Conservation (phyloP, 2,797 vertebrate species). For the Sylvia borin region DNA sequence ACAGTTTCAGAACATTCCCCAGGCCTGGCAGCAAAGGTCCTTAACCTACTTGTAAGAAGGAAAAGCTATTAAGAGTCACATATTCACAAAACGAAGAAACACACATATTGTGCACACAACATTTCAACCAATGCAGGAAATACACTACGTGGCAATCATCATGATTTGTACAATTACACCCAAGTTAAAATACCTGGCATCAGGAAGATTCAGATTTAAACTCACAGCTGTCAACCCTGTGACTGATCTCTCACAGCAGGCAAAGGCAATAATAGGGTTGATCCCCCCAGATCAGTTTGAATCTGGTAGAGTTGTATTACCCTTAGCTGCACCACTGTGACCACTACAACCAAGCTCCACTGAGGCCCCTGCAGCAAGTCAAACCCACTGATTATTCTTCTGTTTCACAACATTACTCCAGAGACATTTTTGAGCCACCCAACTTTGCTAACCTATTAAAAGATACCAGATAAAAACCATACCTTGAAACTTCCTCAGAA, state of each 20-base stretch:
- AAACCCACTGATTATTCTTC: neutral
- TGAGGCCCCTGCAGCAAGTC: neutral
- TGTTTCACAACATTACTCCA: neutral
- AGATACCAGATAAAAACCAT: neutral
- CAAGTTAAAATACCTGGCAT: neutral
- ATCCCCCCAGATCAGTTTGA: neutral
- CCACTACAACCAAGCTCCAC: neutral
- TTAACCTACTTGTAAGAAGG: neutral
- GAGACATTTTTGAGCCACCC: neutral
- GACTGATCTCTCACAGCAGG: neutral
- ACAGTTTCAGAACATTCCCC: neutral
- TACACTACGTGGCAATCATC: neutral
- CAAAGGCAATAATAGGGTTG: neutral
- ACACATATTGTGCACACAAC: accelerated
- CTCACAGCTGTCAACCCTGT: neutral
- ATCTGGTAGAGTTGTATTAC: neutral
- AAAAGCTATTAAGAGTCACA: neutral
- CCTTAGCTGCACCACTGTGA: neutral
- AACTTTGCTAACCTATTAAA: neutral
- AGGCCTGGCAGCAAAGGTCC: neutral
- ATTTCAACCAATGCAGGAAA: neutral
- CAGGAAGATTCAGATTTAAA: neutral
- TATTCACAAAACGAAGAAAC: neutral
- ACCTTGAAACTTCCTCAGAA: neutral
- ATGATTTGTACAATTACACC: neutral